Conservation (phyloP, 2,888 invertebrate genomes). For the Halictus quadricinctus region DNA sequence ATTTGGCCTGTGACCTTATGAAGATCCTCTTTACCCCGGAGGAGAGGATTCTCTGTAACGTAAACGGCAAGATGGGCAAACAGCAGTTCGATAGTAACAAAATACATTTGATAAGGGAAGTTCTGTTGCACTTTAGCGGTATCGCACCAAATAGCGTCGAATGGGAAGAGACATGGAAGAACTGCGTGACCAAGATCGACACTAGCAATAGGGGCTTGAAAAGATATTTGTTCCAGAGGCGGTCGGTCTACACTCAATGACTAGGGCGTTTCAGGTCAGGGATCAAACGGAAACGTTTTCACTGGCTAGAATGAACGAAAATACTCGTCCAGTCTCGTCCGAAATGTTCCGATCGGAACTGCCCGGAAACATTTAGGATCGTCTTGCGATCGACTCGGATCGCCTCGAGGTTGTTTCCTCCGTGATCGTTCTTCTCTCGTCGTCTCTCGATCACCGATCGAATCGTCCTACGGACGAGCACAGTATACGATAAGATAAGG, state of each 20-base stretch:
- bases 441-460: constrained; percentile 20
- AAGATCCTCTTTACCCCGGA: constrained; percentile 82
- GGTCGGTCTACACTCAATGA: constrained; percentile 80
- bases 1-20: constrained; percentile 83
- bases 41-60: constrained; percentile 82
- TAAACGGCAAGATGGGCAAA: constrained; percentile 83
- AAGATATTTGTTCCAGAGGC: constrained; percentile 81
- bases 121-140: constrained; percentile 81
- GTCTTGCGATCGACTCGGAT: constrained; percentile 43
- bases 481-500: background rate
- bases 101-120: constrained; percentile 82
- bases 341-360: constrained; percentile 12
- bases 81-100: constrained; percentile 82
- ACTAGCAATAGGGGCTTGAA: constrained; percentile 82
- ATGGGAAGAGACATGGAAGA: constrained; percentile 83
- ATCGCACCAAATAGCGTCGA: constrained; percentile 79
- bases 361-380: constrained; percentile 7
- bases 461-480: background rate
- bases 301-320: constrained; percentile 76
- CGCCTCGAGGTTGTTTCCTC: constrained; percentile 43
- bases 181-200: constrained; percentile 83
- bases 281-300: constrained; percentile 80
- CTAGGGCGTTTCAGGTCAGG: constrained; percentile 80
- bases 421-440: constrained; percentile 38
- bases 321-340: constrained; percentile 9